Base-by-base conservation (phyloP, 2,113 vertebrate species). In the Agelaius phoeniceus region DNA sequence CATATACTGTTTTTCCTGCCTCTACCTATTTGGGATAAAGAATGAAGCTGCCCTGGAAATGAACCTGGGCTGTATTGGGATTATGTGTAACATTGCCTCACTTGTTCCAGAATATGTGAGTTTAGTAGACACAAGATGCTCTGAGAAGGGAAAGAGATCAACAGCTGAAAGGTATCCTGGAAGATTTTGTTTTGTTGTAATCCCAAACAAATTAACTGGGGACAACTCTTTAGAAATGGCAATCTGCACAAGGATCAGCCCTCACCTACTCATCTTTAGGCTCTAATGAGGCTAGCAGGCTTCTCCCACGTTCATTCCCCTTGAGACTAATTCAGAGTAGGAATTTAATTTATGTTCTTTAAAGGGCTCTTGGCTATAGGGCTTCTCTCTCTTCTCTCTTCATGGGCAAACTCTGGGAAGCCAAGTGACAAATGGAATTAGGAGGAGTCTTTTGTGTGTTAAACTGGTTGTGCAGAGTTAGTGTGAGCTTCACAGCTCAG, bases 331-430 rank as follows among this genome's bases (percentile, higher is more conserved):
- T 86, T 90, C 72, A 74, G 79, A 88, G 37, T 11, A 86, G 41
- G 51, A 77, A 77, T 65, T 93, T 83, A 91, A 96, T 87, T 93
- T 66, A 69, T 80, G 46, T 46, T 93, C 63, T 84, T 93, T 76
- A 80, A 88, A 76, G 72, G 87, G 75, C 46, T 92, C 63, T 83
- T 88, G 82, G 75, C 83, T 92, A 69, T 62, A 86, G 83, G 88
- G 85, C 82, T 95, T 84, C 48, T 68, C 41, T 81, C 52, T 20
- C 58, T 72, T 15, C 31, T 30, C 51, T 65, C 55, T 83, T 58
- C 63, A 69, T 4, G 16, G 19, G 78, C 71, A 82, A 78, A 73
- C 39, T 82, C 58, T n/a, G 37, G 30, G 12, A 73, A 79, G 79
- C 21, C 23, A 62, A 85, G 35, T 31, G 63, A 27, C 41, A 61